Evolutionary conservation across 2,888 invertebrate species (phyloP).

Genomic region (Myopa testacea): DNA sequence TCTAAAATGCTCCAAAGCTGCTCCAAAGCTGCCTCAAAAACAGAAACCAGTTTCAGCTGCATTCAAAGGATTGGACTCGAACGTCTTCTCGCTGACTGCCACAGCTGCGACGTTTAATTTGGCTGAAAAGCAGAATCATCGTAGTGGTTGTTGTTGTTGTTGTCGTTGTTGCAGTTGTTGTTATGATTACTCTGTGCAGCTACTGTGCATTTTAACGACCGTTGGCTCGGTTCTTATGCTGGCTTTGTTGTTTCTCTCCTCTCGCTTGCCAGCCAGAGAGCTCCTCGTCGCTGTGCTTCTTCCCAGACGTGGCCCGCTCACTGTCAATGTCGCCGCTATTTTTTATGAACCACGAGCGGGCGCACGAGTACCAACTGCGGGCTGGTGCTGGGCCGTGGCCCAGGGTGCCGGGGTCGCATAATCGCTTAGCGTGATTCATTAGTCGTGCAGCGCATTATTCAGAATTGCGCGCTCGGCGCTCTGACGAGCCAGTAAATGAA

Average conservation of each 20-base stretch:
- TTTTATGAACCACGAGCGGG: conserved; percentile 36
- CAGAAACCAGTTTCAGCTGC: conserved; percentile 52
- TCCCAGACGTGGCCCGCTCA: conserved; percentile 36
- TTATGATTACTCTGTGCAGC: conserved; percentile 60
- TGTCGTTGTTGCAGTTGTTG: conserved; percentile 39
- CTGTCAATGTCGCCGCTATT: conserved; percentile 49
- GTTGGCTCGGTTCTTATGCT: conserved; percentile 17
- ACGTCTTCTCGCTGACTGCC: conserved; percentile 16
- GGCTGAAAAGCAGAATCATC: conserved; percentile 42
- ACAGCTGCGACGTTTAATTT: conserved; percentile 32
- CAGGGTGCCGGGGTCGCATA: conserved; percentile 36
- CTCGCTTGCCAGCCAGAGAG: conserved; percentile 28
- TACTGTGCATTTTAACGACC: conserved; percentile 63
- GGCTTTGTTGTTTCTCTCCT: conserved; percentile 43
- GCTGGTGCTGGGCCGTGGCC: background rate
- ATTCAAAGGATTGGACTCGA: conserved; percentile 43
- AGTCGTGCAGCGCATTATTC: conserved; percentile 50
- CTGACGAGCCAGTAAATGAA: conserved; percentile 26
- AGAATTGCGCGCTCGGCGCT: conserved; percentile 37
- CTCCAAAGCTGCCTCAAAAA: conserved; percentile 26
- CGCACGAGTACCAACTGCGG: conserved; percentile 15
- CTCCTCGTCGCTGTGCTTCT: conserved; percentile 41
- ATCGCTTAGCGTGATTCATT: conserved; percentile 52
- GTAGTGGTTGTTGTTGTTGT: conserved; percentile 22
- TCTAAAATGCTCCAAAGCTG: conserved; percentile 24